Percentiles rank a stretch among this genome's conserved stretches.
Evolutionary conservation across 2,797 vertebrate species (phyloP).

Genomic region (Coregonus ussuriensis): DNA sequence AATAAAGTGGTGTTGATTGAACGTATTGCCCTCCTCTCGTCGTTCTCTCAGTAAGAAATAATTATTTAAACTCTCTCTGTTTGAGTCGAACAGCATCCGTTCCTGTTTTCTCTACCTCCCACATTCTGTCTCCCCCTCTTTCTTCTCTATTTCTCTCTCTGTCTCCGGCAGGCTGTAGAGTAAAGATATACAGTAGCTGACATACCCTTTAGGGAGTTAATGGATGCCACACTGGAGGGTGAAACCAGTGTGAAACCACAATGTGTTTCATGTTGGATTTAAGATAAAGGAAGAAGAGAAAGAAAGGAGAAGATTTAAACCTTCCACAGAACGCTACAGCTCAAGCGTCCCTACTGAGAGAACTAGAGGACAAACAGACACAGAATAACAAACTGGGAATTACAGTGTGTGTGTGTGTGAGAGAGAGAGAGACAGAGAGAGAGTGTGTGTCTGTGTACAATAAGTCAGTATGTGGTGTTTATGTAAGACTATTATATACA

Average conservation of each 20-base stretch:
- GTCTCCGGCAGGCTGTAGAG: slow-evolving; percentile 22
- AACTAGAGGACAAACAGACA: slow-evolving; percentile 6
- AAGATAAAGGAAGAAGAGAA: slow-evolving; percentile 28
- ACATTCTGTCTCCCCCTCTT: neutral
- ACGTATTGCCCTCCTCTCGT: too few species aligned
- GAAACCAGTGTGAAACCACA: neutral
- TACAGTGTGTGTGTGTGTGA: neutral
- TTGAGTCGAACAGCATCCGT: neutral
- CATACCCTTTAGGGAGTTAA: slow-evolving; percentile 34
- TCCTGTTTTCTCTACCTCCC: neutral
- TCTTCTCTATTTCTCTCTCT: too few species aligned
- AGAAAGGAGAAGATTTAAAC: slow-evolving; percentile 35
- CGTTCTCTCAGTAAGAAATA: too few species aligned
- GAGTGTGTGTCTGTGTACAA: neutral
- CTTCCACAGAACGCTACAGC: slow-evolving; percentile 12
- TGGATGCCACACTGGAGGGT: neutral
- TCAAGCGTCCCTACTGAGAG: neutral
- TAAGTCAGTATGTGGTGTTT: neutral
- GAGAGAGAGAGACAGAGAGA: too few species aligned
- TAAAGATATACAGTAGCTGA: slow-evolving; percentile 44
- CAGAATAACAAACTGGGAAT: slow-evolving; percentile 6
- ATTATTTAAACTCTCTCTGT: neutral
- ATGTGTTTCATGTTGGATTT: slow-evolving; percentile 27
- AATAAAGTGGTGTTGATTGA: neutral
- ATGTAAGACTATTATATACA: neutral